Evolutionary conservation across 2,113 vertebrate species (phyloP).

Genomic region (Nanorana parkeri): DNA sequence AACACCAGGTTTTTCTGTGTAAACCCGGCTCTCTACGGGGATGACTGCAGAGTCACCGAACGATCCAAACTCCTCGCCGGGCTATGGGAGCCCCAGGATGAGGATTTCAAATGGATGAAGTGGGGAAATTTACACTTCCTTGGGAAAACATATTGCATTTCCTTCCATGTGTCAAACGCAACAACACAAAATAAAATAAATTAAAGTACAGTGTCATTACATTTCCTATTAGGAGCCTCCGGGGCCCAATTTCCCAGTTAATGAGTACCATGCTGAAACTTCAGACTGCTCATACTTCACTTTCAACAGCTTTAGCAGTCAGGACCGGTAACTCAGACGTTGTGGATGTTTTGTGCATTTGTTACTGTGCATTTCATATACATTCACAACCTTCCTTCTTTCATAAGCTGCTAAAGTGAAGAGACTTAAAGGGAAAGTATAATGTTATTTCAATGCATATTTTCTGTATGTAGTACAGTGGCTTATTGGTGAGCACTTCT

Average conservation of each 20-base stretch:
- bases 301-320: conserved; percentile 62
- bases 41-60: conserved; percentile 80
- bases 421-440: background rate
- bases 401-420: background rate
- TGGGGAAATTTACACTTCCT: conserved; percentile 95
- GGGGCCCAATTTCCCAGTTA: conserved; percentile 63
- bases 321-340: conserved; percentile 65
- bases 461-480: no score
- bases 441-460: no score
- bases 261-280: conserved; percentile 70
- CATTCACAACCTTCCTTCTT: background rate
- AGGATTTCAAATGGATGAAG: conserved; percentile 88
- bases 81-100: conserved; percentile 82
- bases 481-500: no score
- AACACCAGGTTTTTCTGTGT: conserved; percentile 72
- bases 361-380: conserved; percentile 25
- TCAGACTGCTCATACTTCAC: conserved; percentile 65
- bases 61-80: conserved; percentile 84
- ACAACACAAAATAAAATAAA: conserved; percentile 75
- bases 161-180: conserved; percentile 85
- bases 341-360: conserved; percentile 50
- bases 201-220: conserved; percentile 78
- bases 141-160: conserved; percentile 93
- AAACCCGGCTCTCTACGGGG: conserved; percentile 81
- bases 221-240: conserved; percentile 79